A percentile compares a stretch with the other conserved stretches of the same genome.
Conservation (phyloP, 1,140 invertebrate genomes). For the Hypothenemus hampei region DNA sequence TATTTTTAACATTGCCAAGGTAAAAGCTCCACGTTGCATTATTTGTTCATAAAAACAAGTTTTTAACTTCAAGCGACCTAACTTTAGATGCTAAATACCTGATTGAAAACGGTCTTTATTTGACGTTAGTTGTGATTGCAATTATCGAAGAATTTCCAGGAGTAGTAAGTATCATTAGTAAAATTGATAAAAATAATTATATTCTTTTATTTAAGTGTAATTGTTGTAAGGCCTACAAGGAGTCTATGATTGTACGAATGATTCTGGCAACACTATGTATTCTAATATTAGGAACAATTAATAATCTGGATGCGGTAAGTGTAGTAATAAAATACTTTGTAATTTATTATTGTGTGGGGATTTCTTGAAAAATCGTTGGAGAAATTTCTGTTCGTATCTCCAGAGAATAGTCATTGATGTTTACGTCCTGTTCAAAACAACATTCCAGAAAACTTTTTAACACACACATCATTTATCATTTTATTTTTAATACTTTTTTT, state of each 20-base stretch:
- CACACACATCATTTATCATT: no score
- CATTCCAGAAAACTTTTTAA: no score
- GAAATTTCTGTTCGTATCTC: no score
- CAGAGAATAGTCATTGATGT: no score
- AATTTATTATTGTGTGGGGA: not conserved
- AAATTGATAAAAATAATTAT: not conserved
- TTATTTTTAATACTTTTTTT: no score
- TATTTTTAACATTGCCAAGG: slow-evolving; percentile 54
- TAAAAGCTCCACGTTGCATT: slow-evolving; percentile 29
- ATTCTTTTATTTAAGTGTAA: slow-evolving; percentile 35
- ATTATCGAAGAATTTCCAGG: slow-evolving; percentile 30
- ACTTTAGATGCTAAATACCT: slow-evolving; percentile 29
- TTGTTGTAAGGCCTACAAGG: slow-evolving; percentile 51
- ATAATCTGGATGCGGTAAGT: slow-evolving; percentile 56
- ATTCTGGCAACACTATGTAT: slow-evolving; percentile 53
- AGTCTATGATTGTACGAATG: slow-evolving; percentile 51
- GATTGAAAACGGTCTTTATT: slow-evolving; percentile 29
- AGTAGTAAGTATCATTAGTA: slow-evolving; percentile 19
- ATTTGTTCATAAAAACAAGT: no score
- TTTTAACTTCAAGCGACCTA: slow-evolving; percentile 26
- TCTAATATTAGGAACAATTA: slow-evolving; percentile 52
- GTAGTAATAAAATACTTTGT: not conserved
- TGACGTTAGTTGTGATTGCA: slow-evolving; percentile 29
- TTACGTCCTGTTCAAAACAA: no score
- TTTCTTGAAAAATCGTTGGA: no score